A percentile compares a stretch with the other conserved stretches of the same genome.
These are phyloP conservation scores for Gallinago undulata DNA, from an alignment of 2,113 vertebrate genomes.

Conservation along the genomic window DNA sequence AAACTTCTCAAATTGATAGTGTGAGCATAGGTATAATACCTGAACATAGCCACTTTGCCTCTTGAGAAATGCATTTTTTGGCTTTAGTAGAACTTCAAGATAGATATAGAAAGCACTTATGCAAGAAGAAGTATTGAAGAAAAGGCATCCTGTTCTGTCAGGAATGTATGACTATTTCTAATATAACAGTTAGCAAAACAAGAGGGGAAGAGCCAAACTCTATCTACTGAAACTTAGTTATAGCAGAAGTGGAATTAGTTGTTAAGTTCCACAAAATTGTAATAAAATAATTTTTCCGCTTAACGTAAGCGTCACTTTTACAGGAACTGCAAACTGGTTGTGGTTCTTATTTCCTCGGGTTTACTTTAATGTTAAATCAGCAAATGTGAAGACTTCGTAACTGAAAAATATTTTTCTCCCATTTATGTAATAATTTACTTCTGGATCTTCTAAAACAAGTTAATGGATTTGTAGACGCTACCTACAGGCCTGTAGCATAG, in stretches of 20 bases:
- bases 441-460: not conserved
- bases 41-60: not conserved
- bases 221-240: not conserved
- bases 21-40: not conserved
- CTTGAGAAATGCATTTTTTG: not conserved
- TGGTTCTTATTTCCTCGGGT: not conserved
- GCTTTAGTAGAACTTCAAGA: not conserved
- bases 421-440: not conserved
- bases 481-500: not conserved
- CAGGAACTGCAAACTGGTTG: not conserved
- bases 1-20: not conserved
- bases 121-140: not conserved
- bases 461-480: not conserved
- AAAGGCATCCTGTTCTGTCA: not conserved
- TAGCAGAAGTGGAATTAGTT: not conserved
- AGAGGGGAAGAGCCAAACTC: not conserved
- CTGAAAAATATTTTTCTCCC: not conserved
- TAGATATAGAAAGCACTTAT: not conserved
- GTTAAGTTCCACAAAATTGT: not conserved
- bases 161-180: not conserved
- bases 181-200: not conserved
- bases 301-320: not conserved
- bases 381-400: not conserved
- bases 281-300: not conserved
- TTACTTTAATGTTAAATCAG: not conserved